Evolutionary conservation across 2,113 vertebrate genomes (phyloP), one percentile per base, ranked within the genome.

Genomic region (Halcyon malimbica): DNA sequence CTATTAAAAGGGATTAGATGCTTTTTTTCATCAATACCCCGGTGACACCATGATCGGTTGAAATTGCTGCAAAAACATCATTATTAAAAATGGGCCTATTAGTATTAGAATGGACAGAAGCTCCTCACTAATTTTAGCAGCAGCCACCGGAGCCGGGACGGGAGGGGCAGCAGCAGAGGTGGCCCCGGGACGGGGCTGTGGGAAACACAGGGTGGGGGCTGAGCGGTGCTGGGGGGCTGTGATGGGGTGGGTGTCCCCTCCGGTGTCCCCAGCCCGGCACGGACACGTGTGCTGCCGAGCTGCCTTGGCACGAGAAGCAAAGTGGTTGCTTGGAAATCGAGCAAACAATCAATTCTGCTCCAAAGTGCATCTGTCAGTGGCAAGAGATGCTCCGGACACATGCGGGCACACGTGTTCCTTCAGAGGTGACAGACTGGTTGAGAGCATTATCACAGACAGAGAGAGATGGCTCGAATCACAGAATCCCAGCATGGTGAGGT

Each of bases 41-140:
- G 3, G 93, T 97, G 97, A 97, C 97, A 97, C 88, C 28, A 15
- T 96, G 96, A 97, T 97, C 93, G 95, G 80, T 37, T 95, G 95
- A 97, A 97, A 97, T 97, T 97, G 97, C 97, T 97, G 91, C 56
- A 60, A 95, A 97, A 97, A 97, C 96, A 97, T 97, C 95, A 97
- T 97, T 97, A 97, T 97, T 97, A 97, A 96, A 97, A 97, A 97
- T 95, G 94, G 95, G 75, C 75, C 97, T 97, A 96, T 97, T 97
- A 97, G 94, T 91, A 94, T 90, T 84, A 94, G 94, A 95, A 96
- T 64, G 96, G 97, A 96, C 96, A 96, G 97, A 93, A 97, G 97
- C 96, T 97, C 89, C 92, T 92, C 33, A 21, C 97, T 97, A 90
- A 78, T 94, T 96, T 94, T 85, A 93, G 91, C 93, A 78, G 91